These are phyloP conservation scores for Choreutis nemorana DNA, from an alignment of 2,888 invertebrate species.

Conservation along the genomic window DNA sequence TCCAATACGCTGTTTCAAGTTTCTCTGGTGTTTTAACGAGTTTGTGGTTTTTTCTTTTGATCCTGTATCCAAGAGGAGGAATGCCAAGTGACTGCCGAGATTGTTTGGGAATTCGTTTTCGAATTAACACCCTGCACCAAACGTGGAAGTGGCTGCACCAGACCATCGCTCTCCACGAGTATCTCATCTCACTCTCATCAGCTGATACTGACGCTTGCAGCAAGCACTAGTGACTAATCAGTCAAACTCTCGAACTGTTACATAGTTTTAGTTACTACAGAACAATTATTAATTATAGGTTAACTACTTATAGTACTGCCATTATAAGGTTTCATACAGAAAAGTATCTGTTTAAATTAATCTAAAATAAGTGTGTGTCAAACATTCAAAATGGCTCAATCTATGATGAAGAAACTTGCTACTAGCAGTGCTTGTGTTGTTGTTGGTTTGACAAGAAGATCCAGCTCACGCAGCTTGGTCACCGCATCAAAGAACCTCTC, in stretches of 20 bases:
- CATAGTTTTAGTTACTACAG: background rate
- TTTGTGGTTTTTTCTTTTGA: slow-evolving; percentile 49
- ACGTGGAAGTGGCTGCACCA: slow-evolving; percentile 96
- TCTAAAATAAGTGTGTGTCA: slow-evolving; percentile 14
- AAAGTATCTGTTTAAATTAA: slow-evolving; percentile 44
- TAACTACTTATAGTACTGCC: slow-evolving; percentile 36
- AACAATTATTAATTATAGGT: slow-evolving; percentile 12
- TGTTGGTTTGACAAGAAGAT: slow-evolving; percentile 42
- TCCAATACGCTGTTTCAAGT: slow-evolving; percentile 17
- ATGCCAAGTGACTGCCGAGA: slow-evolving; percentile 78
- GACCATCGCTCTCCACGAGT: slow-evolving; percentile 87
- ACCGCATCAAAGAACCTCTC: slow-evolving; percentile 27
- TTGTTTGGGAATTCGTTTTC: slow-evolving; percentile 88
- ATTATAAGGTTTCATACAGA: slow-evolving; percentile 49
- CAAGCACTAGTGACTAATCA: slow-evolving; percentile 25
- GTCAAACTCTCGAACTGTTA: background rate
- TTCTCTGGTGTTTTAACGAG: slow-evolving; percentile 25
- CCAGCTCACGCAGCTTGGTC: slow-evolving; percentile 35
- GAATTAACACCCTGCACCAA: slow-evolving; percentile 88
- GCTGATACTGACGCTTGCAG: slow-evolving; percentile 71
- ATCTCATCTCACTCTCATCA: slow-evolving; percentile 81
- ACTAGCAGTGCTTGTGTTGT: slow-evolving; percentile 41
- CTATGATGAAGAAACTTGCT: slow-evolving; percentile 50
- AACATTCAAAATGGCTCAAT: slow-evolving; percentile 47
- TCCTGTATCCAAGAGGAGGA: slow-evolving; percentile 64